These are phyloP conservation scores for Microcebus tavaratra DNA, from an alignment of 2,113 vertebrate genomes.

Conservation along the genomic window DNA sequence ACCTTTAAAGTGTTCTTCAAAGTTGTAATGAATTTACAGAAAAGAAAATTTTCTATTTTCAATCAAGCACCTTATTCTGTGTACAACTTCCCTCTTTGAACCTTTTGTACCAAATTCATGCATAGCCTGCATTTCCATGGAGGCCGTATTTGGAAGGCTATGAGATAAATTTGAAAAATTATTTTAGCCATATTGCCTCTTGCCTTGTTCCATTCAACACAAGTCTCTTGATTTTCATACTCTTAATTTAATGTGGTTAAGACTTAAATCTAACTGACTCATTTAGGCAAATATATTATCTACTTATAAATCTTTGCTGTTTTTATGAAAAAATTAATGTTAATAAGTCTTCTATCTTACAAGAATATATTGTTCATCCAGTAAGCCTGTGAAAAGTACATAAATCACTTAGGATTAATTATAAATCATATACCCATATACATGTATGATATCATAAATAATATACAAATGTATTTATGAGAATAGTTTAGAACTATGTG, in stretches of 20 bases:
- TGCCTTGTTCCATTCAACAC: background rate
- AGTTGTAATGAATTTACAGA: background rate
- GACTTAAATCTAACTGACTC: background rate
- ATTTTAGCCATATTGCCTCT: background rate
- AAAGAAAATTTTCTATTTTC: background rate
- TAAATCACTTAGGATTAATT: background rate
- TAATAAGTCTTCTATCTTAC: slow-evolving; percentile 10
- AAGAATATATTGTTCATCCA: slow-evolving; percentile 34
- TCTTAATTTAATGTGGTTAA: background rate
- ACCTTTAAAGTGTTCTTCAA: background rate
- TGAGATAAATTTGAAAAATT: slow-evolving; percentile 12
- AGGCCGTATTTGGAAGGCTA: background rate
- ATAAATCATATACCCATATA: background rate
- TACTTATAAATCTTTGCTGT: background rate
- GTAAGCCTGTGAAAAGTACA: background rate
- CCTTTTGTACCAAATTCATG: background rate
- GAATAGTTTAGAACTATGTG: background rate
- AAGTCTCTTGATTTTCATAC: background rate
- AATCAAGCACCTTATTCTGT: background rate
- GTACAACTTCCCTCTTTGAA: background rate
- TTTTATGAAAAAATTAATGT: slow-evolving; percentile 31
- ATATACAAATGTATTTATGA: background rate
- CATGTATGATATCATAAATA: background rate
- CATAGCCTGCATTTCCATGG: background rate
- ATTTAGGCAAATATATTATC: background rate